These are phyloP conservation scores for Mirza zaza DNA, from an alignment of 2,113 vertebrate species.

Conservation along the genomic window DNA sequence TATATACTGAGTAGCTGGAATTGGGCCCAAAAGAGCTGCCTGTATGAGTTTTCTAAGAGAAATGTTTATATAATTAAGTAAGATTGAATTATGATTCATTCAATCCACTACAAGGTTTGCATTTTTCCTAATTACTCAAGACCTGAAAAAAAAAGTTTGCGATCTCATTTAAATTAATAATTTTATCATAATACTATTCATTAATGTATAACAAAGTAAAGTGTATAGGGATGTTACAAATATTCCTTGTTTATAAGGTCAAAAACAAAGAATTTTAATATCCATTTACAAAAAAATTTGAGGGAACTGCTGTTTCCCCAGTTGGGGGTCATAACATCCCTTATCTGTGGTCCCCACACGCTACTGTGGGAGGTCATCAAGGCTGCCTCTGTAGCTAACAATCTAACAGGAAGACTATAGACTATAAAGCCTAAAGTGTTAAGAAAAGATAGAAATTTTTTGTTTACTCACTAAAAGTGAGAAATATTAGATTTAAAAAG, in stretches of 20 bases:
- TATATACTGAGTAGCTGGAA: background rate
- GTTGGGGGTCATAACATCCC: background rate
- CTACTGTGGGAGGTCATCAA: background rate
- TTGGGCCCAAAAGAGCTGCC: background rate
- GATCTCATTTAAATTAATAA: background rate
- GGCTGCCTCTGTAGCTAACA: background rate
- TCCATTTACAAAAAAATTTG: background rate
- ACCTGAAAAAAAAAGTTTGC: conserved; percentile 30
- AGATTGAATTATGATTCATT: background rate
- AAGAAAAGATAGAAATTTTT: background rate
- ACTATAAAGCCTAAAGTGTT: background rate
- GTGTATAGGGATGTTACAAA: background rate
- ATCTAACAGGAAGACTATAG: background rate
- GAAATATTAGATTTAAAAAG: background rate
- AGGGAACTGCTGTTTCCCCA: background rate
- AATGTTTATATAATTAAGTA: conserved; percentile 16
- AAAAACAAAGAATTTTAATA: background rate
- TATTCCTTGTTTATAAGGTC: background rate
- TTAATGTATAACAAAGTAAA: background rate
- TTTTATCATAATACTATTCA: background rate
- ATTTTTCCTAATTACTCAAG: background rate
- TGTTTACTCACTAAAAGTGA: background rate
- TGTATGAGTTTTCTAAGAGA: background rate
- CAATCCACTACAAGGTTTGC: background rate
- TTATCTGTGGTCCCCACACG: background rate